Base-by-base conservation (phyloP, 2,113 vertebrate species). In the Trichomycterus rosablanca region DNA sequence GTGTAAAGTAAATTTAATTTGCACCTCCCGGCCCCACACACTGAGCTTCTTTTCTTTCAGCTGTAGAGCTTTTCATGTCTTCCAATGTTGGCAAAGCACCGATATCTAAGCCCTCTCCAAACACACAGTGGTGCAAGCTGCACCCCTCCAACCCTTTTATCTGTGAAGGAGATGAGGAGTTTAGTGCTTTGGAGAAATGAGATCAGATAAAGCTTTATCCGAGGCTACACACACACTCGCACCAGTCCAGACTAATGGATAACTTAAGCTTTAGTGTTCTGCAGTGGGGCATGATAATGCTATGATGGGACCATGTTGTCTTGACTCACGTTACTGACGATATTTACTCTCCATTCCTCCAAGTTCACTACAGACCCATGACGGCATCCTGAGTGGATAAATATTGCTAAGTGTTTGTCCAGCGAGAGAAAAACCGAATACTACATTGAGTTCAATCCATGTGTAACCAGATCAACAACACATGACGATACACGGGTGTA, bases 171-270 rank as follows among this genome's bases (percentile, higher is more conserved):
- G 71, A 71, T 73, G 66, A 40, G 46, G 42, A 67, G 56, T 62
- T 74, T 70, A 65, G 66, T 37, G 60, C 68, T 63, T 46, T 42
- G 72, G 62, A 67, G 71, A 76, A 76, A 78, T 74, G 69, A 70
- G 71, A 75, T 70, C 76, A 72, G 68, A 74, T 75, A 72, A 72
- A 70, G 71, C 71, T 68, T 67, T 44, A 70, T 68, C 53, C 56
- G 34, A 11, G 9, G 49, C 48, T 46, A 5, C 19, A 43, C 50
- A 43, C 62, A 44, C 34, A 44, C 51, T 34, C 34, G 32, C 40
- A 42, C 40, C 2, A 22, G 28, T 2, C 11, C 34, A 32, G 30
- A 37, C 32, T 37, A 37, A 37, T 34, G 35, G 16, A 63, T 15
- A 61, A 19, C 40, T 18, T 45, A 14, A 19, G 14, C 50, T 28